Evolutionary conservation across 1,140 invertebrate genomes (phyloP), one percentile per base, ranked within the genome.

Genomic region (Drosophila littoralis): DNA sequence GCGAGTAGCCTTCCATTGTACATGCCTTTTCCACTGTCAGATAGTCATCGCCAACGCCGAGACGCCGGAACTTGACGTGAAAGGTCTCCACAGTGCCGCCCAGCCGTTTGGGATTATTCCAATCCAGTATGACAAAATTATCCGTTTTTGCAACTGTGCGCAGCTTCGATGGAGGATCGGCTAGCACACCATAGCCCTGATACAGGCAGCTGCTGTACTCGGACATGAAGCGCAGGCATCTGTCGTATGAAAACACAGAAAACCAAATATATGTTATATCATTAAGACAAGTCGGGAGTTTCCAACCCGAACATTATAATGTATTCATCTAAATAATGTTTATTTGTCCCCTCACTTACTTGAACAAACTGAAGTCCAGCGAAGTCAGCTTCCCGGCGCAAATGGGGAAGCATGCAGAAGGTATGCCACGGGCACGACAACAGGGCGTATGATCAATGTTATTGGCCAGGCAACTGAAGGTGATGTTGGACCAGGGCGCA

Each of bases 371-470:
- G 89, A 95, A 97, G 85, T 97, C 95, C 61, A 97, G 93, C 8
- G 94, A 94, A 0, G 95, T 95, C n/a, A 97, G 93, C 77, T 96
- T 96, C 7, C 96, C 96, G 32, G 94, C 94, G 83, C 97, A 97
- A 0, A 97, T 92, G 5, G 95, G 94, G 46, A 96, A 94, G 80
- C 96, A 97, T 0, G 94, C 92, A 0, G 94, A 93, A 0, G 96
- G 96, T 7, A 97, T 93, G 0, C 96, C 96, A 36, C 95, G 93
- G 0, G 95, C 93, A 17, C 94, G 93, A 85, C 97, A 97, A 93
- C 96, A 97, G 0, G 95, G 95, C 1, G 95, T 96, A 92, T 97
- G 96, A 93, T 97, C 96, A 66, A 96, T 94, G 1, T 96, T 95
- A 81, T 97, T 96, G 12, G 96, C 95, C 54, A 97, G 93, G 85